These are phyloP conservation scores for Callionymus lyra DNA, from an alignment of 2,113 vertebrate genomes.

Conservation along the genomic window DNA sequence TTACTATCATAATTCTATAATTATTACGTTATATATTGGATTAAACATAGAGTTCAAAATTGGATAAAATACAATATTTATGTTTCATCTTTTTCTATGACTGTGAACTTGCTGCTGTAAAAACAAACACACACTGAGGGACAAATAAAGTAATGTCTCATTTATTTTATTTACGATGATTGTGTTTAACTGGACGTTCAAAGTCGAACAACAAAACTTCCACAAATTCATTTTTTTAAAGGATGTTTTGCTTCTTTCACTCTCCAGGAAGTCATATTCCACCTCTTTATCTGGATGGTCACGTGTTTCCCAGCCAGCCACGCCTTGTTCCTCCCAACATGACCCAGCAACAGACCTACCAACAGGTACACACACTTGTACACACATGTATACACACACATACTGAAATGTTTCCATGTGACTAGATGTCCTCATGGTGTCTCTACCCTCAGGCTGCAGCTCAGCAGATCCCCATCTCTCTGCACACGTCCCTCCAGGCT, in stretches of 20 bases:
- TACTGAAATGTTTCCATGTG: not conserved
- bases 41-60: too few relatives aligned
- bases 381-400: not conserved
- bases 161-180: too few relatives aligned
- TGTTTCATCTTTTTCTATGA: too few relatives aligned
- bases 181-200: too few relatives aligned
- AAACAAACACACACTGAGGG: too few relatives aligned
- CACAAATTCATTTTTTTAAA: too few relatives aligned
- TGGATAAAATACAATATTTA: too few relatives aligned
- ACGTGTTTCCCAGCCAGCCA: constrained; percentile 91
- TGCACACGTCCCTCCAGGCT: constrained; percentile 94
- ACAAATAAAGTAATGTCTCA: too few relatives aligned
- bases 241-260: not conserved
- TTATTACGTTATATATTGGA: too few relatives aligned
- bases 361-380: constrained; percentile 77
- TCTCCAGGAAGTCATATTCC: constrained; percentile 86
- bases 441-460: constrained; percentile 74
- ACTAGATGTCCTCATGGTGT: constrained; percentile 4
- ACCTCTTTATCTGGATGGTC: constrained; percentile 91
- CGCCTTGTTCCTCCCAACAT: constrained; percentile 87
- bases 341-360: constrained; percentile 95
- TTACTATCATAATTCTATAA: too few relatives aligned
- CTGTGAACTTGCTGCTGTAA: too few relatives aligned
- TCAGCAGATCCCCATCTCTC: constrained; percentile 95
- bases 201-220: too few relatives aligned